phyloP scores from a whole-genome alignment of 2,888 invertebrate genomes.

The Lithodes maja region DNA sequence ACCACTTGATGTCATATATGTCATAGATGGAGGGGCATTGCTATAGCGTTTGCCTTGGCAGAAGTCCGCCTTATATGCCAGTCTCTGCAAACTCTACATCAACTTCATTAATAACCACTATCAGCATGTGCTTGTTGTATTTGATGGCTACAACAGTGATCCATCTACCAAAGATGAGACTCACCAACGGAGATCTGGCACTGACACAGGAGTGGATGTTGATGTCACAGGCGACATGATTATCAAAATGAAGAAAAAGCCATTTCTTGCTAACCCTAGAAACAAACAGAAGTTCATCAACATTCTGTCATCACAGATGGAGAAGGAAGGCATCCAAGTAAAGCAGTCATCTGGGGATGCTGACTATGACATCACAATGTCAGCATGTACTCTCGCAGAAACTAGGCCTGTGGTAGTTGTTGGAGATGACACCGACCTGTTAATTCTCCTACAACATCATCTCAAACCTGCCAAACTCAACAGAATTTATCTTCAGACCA shows the following conservation, averaged over 20 bases:
- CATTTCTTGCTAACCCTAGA: neutral
- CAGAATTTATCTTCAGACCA: too few relatives aligned
- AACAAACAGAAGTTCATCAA: too few relatives aligned
- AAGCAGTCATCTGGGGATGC: constrained; percentile 4
- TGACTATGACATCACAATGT: neutral
- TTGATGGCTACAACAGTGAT: constrained; percentile 5
- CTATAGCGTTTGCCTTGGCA: neutral
- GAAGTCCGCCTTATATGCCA: constrained; percentile 8
- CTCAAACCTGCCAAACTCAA: neutral
- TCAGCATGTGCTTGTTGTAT: constrained; percentile 18
- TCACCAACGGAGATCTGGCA: constrained; percentile 8
- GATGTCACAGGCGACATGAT: constrained; percentile 10
- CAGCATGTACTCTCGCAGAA: neutral
- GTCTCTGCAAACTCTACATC: constrained; percentile 19
- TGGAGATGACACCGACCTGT: neutral
- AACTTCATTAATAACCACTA: constrained; percentile 23
- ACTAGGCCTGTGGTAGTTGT: too few relatives aligned
- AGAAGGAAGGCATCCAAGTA: neutral
- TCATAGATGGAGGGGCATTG: neutral
- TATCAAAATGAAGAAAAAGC: constrained; percentile 20
- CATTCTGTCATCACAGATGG: too few relatives aligned
- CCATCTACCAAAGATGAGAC: neutral
- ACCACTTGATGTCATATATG: neutral
- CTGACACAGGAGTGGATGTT: constrained; percentile 13
- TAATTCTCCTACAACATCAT: neutral